Conservation (phyloP, 2,797 vertebrate species). For the Syngnathus acus region DNA sequence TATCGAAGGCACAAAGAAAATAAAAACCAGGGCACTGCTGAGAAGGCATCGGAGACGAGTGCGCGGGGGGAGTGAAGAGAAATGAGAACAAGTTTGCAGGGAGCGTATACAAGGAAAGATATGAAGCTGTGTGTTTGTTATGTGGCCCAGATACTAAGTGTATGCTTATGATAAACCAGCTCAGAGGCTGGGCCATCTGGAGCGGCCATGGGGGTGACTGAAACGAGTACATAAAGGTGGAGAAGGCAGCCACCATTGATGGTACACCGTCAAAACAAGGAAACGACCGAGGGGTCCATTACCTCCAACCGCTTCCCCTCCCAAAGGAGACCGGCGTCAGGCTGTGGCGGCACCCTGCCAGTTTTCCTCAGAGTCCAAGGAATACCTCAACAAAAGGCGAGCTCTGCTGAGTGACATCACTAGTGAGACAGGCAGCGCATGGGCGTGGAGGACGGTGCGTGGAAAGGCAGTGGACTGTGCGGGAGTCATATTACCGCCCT, state of each 20-base stretch:
- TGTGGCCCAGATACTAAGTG: slow-evolving; percentile 56
- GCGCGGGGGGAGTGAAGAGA: slow-evolving; percentile 53
- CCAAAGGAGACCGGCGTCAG: slow-evolving; percentile 16
- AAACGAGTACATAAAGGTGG: slow-evolving; percentile 43
- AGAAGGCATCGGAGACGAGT: slow-evolving; percentile 51
- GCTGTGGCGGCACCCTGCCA: slow-evolving; percentile 14
- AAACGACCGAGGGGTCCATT: slow-evolving; percentile 41
- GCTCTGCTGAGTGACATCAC: slow-evolving; percentile 45
- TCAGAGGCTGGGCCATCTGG: slow-evolving; percentile 40
- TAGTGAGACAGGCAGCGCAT: slow-evolving; percentile 15
- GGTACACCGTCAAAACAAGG: slow-evolving; percentile 15
- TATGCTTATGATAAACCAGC: slow-evolving; percentile 48
- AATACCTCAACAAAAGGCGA: slow-evolving; percentile 49
- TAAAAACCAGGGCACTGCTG: slow-evolving; percentile 48
- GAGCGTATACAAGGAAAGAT: neutral
- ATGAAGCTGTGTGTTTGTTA: slow-evolving; percentile 20
- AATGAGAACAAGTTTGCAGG: slow-evolving; percentile 48
- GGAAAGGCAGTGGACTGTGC: slow-evolving; percentile 33
- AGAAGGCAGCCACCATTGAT: slow-evolving; percentile 8
- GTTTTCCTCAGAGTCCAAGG: slow-evolving; percentile 27
- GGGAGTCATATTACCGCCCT: slow-evolving; percentile 56
- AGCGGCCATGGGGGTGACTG: slow-evolving; percentile 41
- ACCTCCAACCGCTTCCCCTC: slow-evolving; percentile 33
- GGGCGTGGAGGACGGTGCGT: slow-evolving; percentile 21
- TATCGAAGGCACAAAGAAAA: slow-evolving; percentile 32